Conservation (phyloP, 1,140 invertebrate genomes). For the Pseudobourletiella spinata region DNA sequence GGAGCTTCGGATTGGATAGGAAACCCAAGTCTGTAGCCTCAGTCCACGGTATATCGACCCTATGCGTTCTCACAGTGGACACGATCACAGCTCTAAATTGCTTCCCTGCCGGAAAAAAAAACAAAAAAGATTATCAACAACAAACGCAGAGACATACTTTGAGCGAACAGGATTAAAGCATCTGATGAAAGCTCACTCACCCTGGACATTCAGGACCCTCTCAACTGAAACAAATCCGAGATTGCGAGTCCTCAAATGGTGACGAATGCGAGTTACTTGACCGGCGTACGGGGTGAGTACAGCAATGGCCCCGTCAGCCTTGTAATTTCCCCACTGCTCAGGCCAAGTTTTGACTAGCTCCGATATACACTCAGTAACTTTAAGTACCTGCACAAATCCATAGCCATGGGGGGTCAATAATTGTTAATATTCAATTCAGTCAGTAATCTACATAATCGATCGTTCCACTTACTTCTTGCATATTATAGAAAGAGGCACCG, state of each 20-base stretch:
- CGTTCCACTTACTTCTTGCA: slow-evolving; percentile 61
- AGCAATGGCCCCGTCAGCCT: slow-evolving; percentile 42
- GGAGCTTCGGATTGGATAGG: slow-evolving; percentile 67
- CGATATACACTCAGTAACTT: slow-evolving; percentile 44
- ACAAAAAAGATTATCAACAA: slow-evolving; percentile 4
- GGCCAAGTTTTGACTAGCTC: slow-evolving; percentile 46
- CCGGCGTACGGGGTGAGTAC: slow-evolving; percentile 65
- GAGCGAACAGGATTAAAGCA: too few relatives aligned
- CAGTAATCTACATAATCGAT: background rate
- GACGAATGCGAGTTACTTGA: slow-evolving; percentile 64
- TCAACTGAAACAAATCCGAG: slow-evolving; percentile 72
- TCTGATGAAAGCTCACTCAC: slow-evolving; percentile 41
- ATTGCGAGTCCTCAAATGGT: slow-evolving; percentile 62
- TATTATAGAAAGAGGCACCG: slow-evolving; percentile 76
- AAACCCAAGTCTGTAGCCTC: slow-evolving; percentile 72
- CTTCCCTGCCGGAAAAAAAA: slow-evolving; percentile 48
- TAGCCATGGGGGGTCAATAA: background rate
- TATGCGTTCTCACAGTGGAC: slow-evolving; percentile 70
- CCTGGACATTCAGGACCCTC: slow-evolving; percentile 76
- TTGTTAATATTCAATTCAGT: background rate
- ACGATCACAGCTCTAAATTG: slow-evolving; percentile 77
- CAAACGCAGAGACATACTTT: too few relatives aligned
- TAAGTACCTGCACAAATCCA: slow-evolving; percentile 39
- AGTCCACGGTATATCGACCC: slow-evolving; percentile 41
- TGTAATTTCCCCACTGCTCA: slow-evolving; percentile 42